phyloP scores from a whole-genome alignment of 2,888 invertebrate genomes.

The Pyrrhosoma nymphula region DNA sequence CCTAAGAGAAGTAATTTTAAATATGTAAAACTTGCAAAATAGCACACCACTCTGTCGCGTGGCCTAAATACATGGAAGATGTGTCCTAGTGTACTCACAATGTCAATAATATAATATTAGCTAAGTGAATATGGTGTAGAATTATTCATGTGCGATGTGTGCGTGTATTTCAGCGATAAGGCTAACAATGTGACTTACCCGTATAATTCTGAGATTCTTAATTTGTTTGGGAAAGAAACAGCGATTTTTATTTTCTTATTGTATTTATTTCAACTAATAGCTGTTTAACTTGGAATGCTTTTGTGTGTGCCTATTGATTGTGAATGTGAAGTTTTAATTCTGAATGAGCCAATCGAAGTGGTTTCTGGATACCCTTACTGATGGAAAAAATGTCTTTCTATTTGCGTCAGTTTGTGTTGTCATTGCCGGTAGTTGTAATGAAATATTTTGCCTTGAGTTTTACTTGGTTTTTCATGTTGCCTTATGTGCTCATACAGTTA shows the following conservation, averaged over 20 bases:
- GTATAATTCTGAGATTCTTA: neutral
- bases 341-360: neutral
- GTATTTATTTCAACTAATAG: neutral
- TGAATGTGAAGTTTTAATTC: neutral
- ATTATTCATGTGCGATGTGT: constrained; percentile 41
- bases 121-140: neutral
- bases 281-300: neutral
- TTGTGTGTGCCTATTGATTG: neutral
- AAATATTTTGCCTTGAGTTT: too few species aligned
- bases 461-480: too few species aligned
- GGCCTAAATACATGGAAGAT: constrained; percentile 61
- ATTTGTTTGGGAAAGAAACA: neutral
- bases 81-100: constrained; percentile 55
- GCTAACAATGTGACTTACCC: constrained; percentile 16
- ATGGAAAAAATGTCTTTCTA: too few species aligned
- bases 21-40: constrained; percentile 64
- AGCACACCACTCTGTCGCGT: constrained; percentile 63
- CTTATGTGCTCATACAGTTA: too few species aligned
- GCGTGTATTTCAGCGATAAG: constrained; percentile 50
- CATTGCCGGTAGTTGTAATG: too few species aligned
- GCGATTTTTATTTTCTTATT: neutral
- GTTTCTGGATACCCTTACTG: too few species aligned
- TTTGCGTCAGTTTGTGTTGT: too few species aligned
- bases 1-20: constrained; percentile 79
- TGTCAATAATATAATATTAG: constrained; percentile 41